Conservation (phyloP, 2,797 vertebrate species). For the Gymnodraco acuticeps region DNA sequence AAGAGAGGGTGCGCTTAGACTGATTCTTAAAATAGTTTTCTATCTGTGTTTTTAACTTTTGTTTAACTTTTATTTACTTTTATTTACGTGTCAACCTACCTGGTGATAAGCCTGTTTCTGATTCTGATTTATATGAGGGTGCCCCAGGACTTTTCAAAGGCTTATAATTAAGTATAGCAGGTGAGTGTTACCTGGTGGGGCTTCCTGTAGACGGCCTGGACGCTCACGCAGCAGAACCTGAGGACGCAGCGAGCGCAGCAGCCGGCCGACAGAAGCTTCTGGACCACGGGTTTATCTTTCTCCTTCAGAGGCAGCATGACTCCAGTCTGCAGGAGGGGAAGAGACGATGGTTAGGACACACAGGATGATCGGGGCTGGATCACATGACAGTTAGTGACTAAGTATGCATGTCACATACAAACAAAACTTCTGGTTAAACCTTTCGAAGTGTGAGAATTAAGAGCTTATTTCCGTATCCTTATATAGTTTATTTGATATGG, state of each 20-base stretch:
- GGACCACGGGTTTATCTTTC: constrained; percentile 87
- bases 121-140: too few relatives aligned
- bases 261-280: constrained; percentile 86
- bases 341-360: neutral
- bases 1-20: neutral
- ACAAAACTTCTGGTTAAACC: neutral
- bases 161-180: accelerated
- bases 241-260: constrained; percentile 94
- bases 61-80: too few relatives aligned
- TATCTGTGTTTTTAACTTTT: too few relatives aligned
- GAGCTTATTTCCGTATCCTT: neutral
- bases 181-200: constrained; percentile 82
- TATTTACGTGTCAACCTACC: too few relatives aligned
- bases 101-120: too few relatives aligned
- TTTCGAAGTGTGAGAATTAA: neutral
- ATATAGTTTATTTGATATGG: too few relatives aligned
- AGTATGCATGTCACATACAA: neutral
- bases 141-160: neutral
- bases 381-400: too few relatives aligned
- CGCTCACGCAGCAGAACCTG: constrained; percentile 91
- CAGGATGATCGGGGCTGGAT: neutral
- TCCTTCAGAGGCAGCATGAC: constrained; percentile 89
- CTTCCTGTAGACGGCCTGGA: constrained; percentile 86
- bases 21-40: too few relatives aligned
- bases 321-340: constrained; percentile 20